phyloP scores from a whole-genome alignment of 2,888 invertebrate species.

The Tholera decimalis region DNA sequence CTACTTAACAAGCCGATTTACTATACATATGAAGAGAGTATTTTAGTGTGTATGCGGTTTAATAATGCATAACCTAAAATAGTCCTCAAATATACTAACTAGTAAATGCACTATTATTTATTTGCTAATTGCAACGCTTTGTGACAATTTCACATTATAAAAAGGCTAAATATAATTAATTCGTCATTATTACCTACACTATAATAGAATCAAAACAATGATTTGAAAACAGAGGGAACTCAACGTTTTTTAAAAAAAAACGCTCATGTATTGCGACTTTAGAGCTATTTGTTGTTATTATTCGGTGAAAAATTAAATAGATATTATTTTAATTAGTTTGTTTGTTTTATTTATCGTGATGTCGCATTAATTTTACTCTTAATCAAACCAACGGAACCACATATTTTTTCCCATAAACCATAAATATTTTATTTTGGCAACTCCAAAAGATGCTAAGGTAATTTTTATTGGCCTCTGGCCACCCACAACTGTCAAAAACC shows the following conservation, averaged over 20 bases:
- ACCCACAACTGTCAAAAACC: conserved; percentile 48
- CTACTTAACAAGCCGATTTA: neutral
- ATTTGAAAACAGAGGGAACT: neutral
- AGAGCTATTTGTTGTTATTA: neutral
- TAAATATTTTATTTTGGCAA: neutral
- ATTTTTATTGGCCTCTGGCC: conserved; percentile 36
- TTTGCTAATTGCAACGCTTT: too few relatives aligned
- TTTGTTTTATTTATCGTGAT: conserved; percentile 1
- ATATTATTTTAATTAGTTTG: neutral
- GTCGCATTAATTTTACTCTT: neutral
- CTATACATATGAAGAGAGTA: neutral
- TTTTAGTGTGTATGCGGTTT: too few relatives aligned
- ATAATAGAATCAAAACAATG: neutral
- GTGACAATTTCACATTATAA: neutral
- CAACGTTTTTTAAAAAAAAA: neutral
- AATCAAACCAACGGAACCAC: too few relatives aligned
- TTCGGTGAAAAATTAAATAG: conserved; percentile 1
- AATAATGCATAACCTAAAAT: too few relatives aligned
- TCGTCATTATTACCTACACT: neutral
- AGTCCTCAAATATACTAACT: neutral
- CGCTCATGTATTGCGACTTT: too few relatives aligned
- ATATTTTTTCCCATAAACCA: neutral
- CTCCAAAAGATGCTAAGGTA: conserved; percentile 3
- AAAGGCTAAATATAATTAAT: too few relatives aligned
- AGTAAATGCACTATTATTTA: too few relatives aligned